Percentiles rank a stretch among this genome's conserved stretches.
phyloP scores from a whole-genome alignment of 2,888 invertebrate species.

The Stenotaenia linearis region DNA sequence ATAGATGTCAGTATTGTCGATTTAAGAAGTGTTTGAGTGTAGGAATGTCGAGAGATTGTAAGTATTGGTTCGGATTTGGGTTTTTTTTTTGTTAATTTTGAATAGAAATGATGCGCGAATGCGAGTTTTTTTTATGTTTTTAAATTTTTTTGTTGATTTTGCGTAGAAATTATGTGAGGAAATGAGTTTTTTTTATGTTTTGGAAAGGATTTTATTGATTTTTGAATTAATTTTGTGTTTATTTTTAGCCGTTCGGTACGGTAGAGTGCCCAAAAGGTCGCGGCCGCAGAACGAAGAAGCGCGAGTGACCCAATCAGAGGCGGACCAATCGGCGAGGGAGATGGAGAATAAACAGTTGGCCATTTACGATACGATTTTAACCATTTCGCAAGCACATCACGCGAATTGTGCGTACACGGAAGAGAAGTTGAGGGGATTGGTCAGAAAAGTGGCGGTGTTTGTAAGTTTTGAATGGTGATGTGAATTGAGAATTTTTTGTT shows the following conservation, averaged over 20 bases:
- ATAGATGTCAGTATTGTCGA: constrained; percentile 92
- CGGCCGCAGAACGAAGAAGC: constrained; percentile 65
- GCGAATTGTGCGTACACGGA: constrained; percentile 83
- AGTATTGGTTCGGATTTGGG: constrained; percentile 53
- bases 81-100: background rate
- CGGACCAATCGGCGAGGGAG: constrained; percentile 41
- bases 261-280: constrained; percentile 88
- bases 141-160: background rate
- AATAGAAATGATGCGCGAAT: background rate
- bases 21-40: constrained; percentile 94
- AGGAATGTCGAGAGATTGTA: constrained; percentile 95
- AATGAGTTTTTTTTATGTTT: background rate
- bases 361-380: constrained; percentile 71
- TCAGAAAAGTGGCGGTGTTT: constrained; percentile 63
- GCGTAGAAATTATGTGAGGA: background rate
- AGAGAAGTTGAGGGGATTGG: constrained; percentile 66
- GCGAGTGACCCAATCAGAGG: constrained; percentile 39
- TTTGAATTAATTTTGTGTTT: background rate
- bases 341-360: constrained; percentile 54
- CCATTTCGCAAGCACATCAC: constrained; percentile 74
- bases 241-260: constrained; percentile 81
- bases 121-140: background rate
- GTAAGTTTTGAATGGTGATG: too few relatives aligned
- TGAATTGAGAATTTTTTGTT: background rate
- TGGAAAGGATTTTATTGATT: background rate